Evolutionary conservation across 2,797 vertebrate species (phyloP).

Genomic region (Propithecus deckenii): DNA sequence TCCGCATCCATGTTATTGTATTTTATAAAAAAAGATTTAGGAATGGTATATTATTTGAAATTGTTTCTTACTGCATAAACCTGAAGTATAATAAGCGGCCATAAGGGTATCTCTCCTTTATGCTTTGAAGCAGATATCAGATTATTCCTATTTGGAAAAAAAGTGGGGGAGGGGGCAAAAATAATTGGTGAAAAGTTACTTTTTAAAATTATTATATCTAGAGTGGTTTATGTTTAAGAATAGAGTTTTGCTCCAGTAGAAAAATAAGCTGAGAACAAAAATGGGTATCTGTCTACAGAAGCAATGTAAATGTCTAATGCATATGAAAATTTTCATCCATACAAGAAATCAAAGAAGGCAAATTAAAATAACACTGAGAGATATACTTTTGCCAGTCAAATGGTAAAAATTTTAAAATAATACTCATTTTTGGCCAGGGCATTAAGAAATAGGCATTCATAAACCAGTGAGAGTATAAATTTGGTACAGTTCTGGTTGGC

Average conservation of each 20-base stretch:
- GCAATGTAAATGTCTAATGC: not conserved
- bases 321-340: not conserved
- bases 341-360: not conserved
- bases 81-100: not conserved
- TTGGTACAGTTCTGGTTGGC: not conserved
- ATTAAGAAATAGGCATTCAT: constrained; percentile 17
- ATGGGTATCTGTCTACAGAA: constrained; percentile 28
- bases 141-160: not conserved
- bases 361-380: not conserved
- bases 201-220: not conserved
- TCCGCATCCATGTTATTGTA: too few relatives aligned
- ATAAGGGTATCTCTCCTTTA: not conserved
- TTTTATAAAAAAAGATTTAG: too few relatives aligned
- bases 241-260: constrained; percentile 26
- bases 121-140: constrained; percentile 27
- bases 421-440: not conserved
- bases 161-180: not conserved
- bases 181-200: constrained; percentile 39
- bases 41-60: constrained; percentile 25
- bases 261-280: too few relatives aligned
- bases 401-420: not conserved
- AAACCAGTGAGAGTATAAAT: not conserved
- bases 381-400: not conserved
- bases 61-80: not conserved
- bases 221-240: constrained; percentile 10